A percentile compares a stretch with the other conserved stretches of the same genome.
Evolutionary conservation across 2,113 vertebrate species (phyloP).

Genomic region (Ptilorrhoa leucosticta): DNA sequence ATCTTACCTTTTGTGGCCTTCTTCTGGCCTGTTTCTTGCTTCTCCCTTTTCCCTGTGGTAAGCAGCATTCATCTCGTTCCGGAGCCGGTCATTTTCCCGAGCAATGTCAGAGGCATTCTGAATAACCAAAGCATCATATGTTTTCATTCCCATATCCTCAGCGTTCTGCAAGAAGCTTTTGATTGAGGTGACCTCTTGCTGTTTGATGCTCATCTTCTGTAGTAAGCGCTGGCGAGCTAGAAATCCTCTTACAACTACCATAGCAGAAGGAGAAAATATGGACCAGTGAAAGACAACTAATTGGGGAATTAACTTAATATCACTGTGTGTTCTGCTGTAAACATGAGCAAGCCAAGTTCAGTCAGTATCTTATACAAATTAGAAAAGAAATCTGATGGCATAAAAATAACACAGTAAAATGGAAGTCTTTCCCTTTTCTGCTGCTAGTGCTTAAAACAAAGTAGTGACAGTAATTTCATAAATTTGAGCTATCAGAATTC

Average conservation of each 20-base stretch:
- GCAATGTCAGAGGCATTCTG: constrained; percentile 93
- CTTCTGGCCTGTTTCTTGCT: constrained; percentile 77
- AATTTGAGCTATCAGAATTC: background rate
- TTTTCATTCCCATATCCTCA: constrained; percentile 85
- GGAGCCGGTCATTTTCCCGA: constrained; percentile 85
- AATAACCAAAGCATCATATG: constrained; percentile 88
- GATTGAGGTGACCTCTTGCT: constrained; percentile 76
- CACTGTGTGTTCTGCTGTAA: background rate
- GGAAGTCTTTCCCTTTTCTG: background rate
- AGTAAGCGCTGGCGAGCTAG: constrained; percentile 80
- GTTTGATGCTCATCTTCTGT: constrained; percentile 71
- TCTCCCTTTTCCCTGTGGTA: constrained; percentile 79
- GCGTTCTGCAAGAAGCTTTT: constrained; percentile 86
- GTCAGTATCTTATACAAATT: background rate
- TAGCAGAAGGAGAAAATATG: constrained; percentile 9
- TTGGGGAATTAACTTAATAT: background rate
- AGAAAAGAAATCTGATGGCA: background rate
- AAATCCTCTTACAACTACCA: constrained; percentile 87
- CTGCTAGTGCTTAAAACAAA: background rate
- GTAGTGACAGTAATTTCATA: background rate
- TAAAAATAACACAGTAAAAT: background rate
- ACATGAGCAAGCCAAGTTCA: background rate
- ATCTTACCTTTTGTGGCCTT: constrained; percentile 76
- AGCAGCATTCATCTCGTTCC: constrained; percentile 72
- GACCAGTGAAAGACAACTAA: background rate